Evolutionary conservation across 2,797 vertebrate species (phyloP), one percentile per base, ranked within the genome.

Genomic region (Sebastes dallii): DNA sequence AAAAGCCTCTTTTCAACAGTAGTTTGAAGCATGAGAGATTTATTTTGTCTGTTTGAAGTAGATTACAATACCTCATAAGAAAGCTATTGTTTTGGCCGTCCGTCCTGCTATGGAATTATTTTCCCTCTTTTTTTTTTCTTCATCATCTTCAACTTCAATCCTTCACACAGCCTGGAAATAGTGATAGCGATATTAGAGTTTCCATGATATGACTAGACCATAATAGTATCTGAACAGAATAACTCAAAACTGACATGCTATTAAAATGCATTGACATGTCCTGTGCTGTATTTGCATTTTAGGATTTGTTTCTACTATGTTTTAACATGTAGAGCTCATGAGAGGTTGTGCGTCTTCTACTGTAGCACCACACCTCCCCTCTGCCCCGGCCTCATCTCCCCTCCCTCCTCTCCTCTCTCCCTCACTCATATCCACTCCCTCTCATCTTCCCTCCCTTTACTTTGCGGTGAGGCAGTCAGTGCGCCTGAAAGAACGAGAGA

Each of bases 341-440:
- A 71, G 75, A 72, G 56, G 74, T 72, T 77, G 78, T 61, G 75
- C 69, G n/a, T 84, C 72, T 36, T 62, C 74, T 65, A 4, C 50
- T 27, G 56, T 24, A 59, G 78, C 72, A 30, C 75, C 75, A 42
- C 81, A 76, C 81, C 88, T 83, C 82, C 83, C 75, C 61, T 66
- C 78, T 27, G 66, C 76, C 82, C 86, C 86, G 5, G 7, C 75
- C 79, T 83, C 85, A 29, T 30, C 72, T 67, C 75, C 86, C 84
- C 88, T 77, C 87, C 86, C 42, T 18, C 42, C 42, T 42, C 39
- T 77, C 75, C 77, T 80, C 67, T 50, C 85, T 91, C 90, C 78
- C 89, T 82, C 75, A 34, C 86, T 91, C 90, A 79, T 84, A 85
- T 91, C 84, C 90, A 80, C 89, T 89, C 91, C 75, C 90, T 91